Percentiles rank a stretch among this genome's conserved stretches.
Evolutionary conservation across 2,888 invertebrate species (phyloP).

Genomic region (Argyresthia goedartella): DNA sequence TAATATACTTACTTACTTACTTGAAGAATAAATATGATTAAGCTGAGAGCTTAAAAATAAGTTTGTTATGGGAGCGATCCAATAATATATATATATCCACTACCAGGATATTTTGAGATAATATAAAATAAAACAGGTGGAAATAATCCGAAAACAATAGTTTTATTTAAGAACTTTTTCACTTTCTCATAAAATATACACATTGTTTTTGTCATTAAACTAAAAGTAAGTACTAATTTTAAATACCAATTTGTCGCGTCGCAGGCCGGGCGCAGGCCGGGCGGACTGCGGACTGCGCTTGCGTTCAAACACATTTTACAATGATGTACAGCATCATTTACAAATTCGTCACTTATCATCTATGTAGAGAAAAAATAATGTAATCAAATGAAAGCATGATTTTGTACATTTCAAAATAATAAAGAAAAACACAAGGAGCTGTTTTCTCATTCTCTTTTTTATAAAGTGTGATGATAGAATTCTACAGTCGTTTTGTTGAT

Average conservation of each 20-base stretch:
- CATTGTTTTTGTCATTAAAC: conserved; percentile 71
- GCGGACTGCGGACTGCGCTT: conserved; percentile 29
- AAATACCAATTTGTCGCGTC: conserved; percentile 64
- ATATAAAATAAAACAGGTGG: conserved; percentile 58
- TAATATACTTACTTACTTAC: no score
- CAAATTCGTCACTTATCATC: conserved; percentile 61
- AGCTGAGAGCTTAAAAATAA: no score
- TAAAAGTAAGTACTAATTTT: conserved; percentile 72
- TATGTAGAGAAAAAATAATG: conserved; percentile 50
- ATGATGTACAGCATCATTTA: conserved; percentile 45
- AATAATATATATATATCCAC: no score
- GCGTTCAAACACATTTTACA: conserved; percentile 20
- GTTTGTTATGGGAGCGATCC: no score
- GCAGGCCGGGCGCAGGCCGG: conserved; percentile 39
- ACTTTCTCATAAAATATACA: conserved; percentile 72
- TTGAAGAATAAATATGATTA: no score
- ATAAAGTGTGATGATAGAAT: conserved; percentile 66
- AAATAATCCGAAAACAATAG: conserved; percentile 72
- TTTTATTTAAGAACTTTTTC: conserved; percentile 70
- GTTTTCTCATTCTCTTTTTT: conserved; percentile 29
- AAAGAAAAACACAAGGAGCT: conserved; percentile 45
- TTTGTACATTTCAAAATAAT: conserved; percentile 66
- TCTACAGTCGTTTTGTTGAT: conserved; percentile 59
- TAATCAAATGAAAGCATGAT: conserved; percentile 63
- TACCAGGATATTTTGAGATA: no score